phyloP scores from a whole-genome alignment of 2,888 invertebrate species.

The Xestobium rufovillosum region DNA sequence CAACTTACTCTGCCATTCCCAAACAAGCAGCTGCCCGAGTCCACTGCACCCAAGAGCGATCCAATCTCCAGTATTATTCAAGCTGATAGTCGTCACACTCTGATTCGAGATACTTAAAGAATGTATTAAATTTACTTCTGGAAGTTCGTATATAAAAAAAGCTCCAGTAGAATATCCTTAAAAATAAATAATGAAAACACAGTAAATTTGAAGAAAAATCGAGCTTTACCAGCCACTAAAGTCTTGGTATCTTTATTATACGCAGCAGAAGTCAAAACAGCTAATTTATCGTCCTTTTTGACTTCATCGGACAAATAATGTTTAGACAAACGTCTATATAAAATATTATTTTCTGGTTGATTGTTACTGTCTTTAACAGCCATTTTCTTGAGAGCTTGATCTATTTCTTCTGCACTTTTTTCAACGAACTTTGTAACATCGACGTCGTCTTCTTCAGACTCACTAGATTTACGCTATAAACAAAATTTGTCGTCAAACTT shows the following conservation, averaged over 20 bases:
- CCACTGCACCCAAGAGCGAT: conserved; percentile 84
- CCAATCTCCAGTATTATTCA: conserved; percentile 92
- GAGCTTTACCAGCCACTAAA: conserved; percentile 59
- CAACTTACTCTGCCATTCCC: conserved; percentile 94
- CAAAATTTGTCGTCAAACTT: neutral
- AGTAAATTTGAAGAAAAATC: neutral
- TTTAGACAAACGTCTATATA: conserved; percentile 62
- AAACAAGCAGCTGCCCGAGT: conserved; percentile 90
- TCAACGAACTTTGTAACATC: conserved; percentile 53
- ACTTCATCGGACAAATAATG: conserved; percentile 70
- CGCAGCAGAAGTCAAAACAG: conserved; percentile 68
- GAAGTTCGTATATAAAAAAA: conserved; percentile 91
- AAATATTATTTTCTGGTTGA: conserved; percentile 45
- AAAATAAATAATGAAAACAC: conserved; percentile 18
- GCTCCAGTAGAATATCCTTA: conserved; percentile 82
- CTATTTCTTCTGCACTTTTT: conserved; percentile 43
- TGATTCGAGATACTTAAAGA: conserved; percentile 81
- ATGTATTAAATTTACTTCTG: conserved; percentile 88
- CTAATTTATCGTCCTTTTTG: conserved; percentile 53
- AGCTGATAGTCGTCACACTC: conserved; percentile 67
- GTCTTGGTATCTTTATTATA: conserved; percentile 76
- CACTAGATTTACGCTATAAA: conserved; percentile 33
- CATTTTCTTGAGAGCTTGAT: conserved; percentile 39
- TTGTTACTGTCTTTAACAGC: conserved; percentile 43
- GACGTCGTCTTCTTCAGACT: conserved; percentile 63